These are phyloP conservation scores for Coelogynopora nodosa DNA, from an alignment of 2,888 invertebrate genomes.

Conservation along the genomic window DNA sequence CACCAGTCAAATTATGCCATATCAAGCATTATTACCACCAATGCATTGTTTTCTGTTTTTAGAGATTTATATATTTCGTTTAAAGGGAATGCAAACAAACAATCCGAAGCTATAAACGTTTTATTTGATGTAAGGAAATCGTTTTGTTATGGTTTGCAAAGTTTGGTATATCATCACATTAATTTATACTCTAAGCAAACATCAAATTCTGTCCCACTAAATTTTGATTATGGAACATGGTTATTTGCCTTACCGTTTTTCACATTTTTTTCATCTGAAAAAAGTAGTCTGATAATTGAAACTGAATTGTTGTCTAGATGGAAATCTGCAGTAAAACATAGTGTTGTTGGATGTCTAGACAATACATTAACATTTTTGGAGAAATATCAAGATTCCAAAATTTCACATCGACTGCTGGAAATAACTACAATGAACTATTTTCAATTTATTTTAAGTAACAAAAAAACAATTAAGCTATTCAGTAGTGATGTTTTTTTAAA, in stretches of 20 bases:
- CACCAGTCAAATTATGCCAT: not conserved
- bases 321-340: not conserved
- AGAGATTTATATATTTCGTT: not conserved
- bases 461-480: no score
- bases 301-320: not conserved
- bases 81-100: no score
- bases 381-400: no score
- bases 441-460: no score
- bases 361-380: no score
- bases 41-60: not conserved
- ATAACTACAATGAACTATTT: no score
- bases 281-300: not conserved
- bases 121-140: not conserved
- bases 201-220: not conserved
- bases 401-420: no score
- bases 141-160: not conserved
- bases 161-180: not conserved
- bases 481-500: no score
- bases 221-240: slow-evolving; percentile 13
- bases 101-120: no score
- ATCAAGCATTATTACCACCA: not conserved
- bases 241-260: not conserved
- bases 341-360: no score
- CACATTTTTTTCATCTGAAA: not conserved
- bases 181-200: not conserved